Percentiles rank a stretch among this genome's conserved stretches.
phyloP scores from a whole-genome alignment of 2,797 vertebrate genomes.

The Columba guinea region DNA sequence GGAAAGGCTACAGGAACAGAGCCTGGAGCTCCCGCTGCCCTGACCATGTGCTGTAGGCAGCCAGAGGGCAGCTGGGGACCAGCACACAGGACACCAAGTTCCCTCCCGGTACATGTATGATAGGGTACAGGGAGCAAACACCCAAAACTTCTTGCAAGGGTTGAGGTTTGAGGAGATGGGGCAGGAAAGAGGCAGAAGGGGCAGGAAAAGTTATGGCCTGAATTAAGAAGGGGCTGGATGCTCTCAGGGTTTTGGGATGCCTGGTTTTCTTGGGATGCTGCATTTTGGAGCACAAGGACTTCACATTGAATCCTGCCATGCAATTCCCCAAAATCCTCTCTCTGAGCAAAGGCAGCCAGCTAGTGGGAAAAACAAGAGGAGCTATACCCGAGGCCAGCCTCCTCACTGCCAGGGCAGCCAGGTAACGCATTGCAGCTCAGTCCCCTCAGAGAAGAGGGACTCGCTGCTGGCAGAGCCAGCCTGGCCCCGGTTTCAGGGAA shows the following conservation, averaged over 20 bases:
- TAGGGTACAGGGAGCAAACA: neutral
- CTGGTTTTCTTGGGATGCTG: neutral
- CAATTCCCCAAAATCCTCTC: neutral
- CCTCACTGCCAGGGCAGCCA: neutral
- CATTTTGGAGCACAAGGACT: neutral
- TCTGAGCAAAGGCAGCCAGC: neutral
- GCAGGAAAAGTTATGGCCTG: neutral
- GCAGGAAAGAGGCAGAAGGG: neutral
- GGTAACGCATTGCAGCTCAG: neutral
- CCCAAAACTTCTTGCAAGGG: neutral
- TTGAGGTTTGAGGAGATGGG: neutral
- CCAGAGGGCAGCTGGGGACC: neutral
- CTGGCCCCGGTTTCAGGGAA: neutral
- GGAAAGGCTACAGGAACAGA: neutral
- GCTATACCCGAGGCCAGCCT: neutral
- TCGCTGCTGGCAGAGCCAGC: neutral
- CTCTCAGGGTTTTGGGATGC: neutral
- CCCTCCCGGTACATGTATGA: accelerated
- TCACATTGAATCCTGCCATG: neutral
- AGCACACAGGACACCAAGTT: neutral
- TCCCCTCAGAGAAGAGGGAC: neutral
- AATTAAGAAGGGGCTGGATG: neutral
- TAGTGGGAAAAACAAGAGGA: neutral
- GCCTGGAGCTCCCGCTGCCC: neutral
- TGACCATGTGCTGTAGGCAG: neutral